phyloP scores from a whole-genome alignment of 2,888 invertebrate species.

The Dermolepida albohirtum region DNA sequence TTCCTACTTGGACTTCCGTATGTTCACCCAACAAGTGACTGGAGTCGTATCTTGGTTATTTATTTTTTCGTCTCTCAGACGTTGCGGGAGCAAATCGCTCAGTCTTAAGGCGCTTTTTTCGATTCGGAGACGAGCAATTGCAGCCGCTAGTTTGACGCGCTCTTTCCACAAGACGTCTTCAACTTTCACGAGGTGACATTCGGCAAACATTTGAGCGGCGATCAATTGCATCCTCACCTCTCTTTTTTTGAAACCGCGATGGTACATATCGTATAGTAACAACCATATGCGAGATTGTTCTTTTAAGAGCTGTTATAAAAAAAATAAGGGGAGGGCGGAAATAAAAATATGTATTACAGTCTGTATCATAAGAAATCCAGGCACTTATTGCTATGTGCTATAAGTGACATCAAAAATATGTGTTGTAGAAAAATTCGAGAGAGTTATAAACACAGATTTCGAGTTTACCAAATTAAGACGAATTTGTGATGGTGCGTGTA shows the following conservation, averaged over 20 bases:
- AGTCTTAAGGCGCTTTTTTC: conserved; percentile 77
- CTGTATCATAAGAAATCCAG: too few species aligned
- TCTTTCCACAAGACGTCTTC: conserved; percentile 75
- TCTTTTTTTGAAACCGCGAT: conserved; percentile 69
- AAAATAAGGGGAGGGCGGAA: too few species aligned
- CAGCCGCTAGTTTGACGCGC: conserved; percentile 79
- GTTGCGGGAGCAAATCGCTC: conserved; percentile 77
- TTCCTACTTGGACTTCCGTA: conserved; percentile 74
- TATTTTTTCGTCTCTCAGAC: conserved; percentile 78
- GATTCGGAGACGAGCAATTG: conserved; percentile 81
- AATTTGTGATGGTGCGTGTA: too few species aligned
- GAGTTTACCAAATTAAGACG: too few species aligned
- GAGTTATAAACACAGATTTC: too few species aligned
- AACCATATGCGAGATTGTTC: conserved; percentile 69
- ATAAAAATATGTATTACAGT: too few species aligned
- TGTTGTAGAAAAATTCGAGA: too few species aligned
- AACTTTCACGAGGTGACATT: conserved; percentile 65
- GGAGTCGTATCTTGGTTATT: conserved; percentile 67
- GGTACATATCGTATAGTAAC: conserved; percentile 77
- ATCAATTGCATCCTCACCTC: conserved; percentile 54
- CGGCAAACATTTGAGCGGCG: conserved; percentile 56
- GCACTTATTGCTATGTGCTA: too few species aligned
- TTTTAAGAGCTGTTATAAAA: conserved; percentile 51
- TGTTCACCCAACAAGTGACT: conserved; percentile 86
- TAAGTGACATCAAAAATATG: too few species aligned